A percentile compares a stretch with the other conserved stretches of the same genome.
These are phyloP conservation scores for Pseudomyrmex pallidus DNA, from an alignment of 1,140 invertebrate species.

Conservation along the genomic window DNA sequence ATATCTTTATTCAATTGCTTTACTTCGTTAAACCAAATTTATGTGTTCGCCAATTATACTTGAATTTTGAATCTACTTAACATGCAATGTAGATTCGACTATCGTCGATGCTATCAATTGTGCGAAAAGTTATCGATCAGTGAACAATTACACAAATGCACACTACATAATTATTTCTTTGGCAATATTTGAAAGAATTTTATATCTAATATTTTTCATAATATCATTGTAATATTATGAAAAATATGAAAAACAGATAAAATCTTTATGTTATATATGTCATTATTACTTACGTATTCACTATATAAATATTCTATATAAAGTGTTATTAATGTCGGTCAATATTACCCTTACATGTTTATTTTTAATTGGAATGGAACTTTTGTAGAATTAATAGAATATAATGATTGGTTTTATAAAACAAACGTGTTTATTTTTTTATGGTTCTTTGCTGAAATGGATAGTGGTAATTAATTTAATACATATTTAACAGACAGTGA, in stretches of 20 bases:
- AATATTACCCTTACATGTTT: background rate
- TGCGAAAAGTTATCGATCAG: conserved; percentile 27
- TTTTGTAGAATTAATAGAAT: conserved; percentile 22
- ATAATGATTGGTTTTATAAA: conserved; percentile 63
- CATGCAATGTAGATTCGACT: conserved; percentile 6
- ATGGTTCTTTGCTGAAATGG: conserved; percentile 74
- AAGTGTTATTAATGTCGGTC: background rate
- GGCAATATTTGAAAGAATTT: background rate
- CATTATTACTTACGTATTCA: background rate
- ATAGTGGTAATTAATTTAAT: conserved; percentile 76
- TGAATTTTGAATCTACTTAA: conserved; percentile 22
- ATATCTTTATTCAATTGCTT: too few relatives aligned
- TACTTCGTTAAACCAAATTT: background rate
- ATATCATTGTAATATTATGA: background rate
- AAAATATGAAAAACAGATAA: background rate
- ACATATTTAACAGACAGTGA: conserved; percentile 69
- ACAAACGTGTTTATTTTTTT: conserved; percentile 74
- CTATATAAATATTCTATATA: background rate
- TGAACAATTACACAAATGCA: background rate
- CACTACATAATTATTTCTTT: background rate
- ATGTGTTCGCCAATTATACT: conserved; percentile 26
- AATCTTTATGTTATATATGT: background rate
- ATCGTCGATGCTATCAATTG: background rate
- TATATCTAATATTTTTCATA: background rate
- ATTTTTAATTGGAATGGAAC: conserved; percentile 20